Conservation (phyloP, 1,140 invertebrate species). For the Hylaeus volcanicus region DNA sequence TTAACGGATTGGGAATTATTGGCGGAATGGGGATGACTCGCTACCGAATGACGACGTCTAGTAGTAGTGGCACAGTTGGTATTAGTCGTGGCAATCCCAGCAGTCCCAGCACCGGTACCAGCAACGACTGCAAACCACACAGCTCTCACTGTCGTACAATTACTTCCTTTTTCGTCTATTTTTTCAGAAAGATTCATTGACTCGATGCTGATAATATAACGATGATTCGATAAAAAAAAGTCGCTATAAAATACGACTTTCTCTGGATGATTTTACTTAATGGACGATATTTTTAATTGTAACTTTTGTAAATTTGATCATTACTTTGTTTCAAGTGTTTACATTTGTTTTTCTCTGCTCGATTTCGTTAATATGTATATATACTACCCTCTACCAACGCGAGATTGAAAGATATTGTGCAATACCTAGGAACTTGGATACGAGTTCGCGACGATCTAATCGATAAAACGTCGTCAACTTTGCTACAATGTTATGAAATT, state of each 20-base stretch:
- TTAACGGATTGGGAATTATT: constrained; percentile 78
- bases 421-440: constrained; percentile 25
- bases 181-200: constrained; percentile 4
- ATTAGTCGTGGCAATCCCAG: constrained; percentile 75
- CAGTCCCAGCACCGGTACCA: constrained; percentile 74
- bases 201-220: background rate
- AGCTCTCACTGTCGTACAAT: constrained; percentile 72
- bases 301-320: background rate
- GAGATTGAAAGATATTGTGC: constrained; percentile 37
- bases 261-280: background rate
- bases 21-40: constrained; percentile 78
- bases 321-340: background rate
- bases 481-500: background rate
- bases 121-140: constrained; percentile 78
- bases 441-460: background rate
- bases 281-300: background rate
- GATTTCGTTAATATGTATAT: constrained; percentile 3
- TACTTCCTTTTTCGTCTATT: constrained; percentile 21
- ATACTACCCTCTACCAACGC: background rate
- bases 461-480: constrained; percentile 1
- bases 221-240: background rate
- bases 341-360: constrained; percentile 6
- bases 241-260: background rate
- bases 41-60: constrained; percentile 80
- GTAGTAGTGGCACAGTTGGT: constrained; percentile 74